phyloP scores from a whole-genome alignment of 2,888 invertebrate genomes.

The Phorcus lineatus region DNA sequence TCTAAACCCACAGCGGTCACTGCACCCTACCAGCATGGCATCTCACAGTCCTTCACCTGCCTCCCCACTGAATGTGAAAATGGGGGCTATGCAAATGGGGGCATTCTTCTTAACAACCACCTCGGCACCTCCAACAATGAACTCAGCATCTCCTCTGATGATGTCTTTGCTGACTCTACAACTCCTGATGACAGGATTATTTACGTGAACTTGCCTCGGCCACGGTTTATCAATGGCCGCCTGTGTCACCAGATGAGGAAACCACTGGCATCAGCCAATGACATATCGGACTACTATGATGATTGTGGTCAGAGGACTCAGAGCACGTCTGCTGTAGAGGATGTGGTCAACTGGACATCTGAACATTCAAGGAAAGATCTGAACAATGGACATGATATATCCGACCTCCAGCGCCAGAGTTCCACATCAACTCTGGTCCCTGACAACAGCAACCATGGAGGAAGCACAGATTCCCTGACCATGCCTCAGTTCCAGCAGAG shows the following conservation, averaged over 20 bases:
- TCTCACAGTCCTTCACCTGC: slow-evolving; percentile 39
- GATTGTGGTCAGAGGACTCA: slow-evolving; percentile 45
- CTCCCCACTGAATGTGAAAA: slow-evolving; percentile 17
- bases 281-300: slow-evolving; percentile 24
- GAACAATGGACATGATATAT: neutral
- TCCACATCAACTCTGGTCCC: slow-evolving; percentile 45
- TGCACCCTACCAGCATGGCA: slow-evolving; percentile 27
- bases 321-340: slow-evolving; percentile 62
- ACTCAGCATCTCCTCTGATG: slow-evolving; percentile 45
- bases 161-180: slow-evolving; percentile 46
- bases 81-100: slow-evolving; percentile 23
- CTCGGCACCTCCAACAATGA: slow-evolving; percentile 31
- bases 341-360: slow-evolving; percentile 41
- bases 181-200: slow-evolving; percentile 42
- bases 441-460: slow-evolving; percentile 24
- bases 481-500: neutral
- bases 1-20: neutral
- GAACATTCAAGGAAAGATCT: neutral
- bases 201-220: slow-evolving; percentile 43
- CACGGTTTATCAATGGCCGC: slow-evolving; percentile 28
- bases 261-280: slow-evolving; percentile 15
- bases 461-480: slow-evolving; percentile 35
- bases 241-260: neutral
- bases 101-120: neutral
- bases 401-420: slow-evolving; percentile 38